Evolutionary conservation across 2,888 invertebrate genomes (phyloP).

Genomic region (Conchocele bisecta): DNA sequence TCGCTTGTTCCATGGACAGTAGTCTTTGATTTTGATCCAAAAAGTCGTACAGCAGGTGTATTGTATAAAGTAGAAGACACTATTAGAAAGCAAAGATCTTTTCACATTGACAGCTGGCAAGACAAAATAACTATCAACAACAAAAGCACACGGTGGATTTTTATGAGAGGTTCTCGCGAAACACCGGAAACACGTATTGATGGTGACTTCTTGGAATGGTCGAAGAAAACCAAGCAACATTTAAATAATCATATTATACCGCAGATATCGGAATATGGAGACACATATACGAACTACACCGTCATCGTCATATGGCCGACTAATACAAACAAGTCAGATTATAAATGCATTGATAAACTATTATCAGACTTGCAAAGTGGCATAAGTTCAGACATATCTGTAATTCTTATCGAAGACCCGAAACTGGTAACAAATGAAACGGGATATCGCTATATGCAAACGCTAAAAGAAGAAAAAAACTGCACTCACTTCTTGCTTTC

Average conservation of each 20-base stretch:
- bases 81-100: conserved; percentile 22
- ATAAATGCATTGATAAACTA: background rate
- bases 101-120: conserved; percentile 46
- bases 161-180: conserved; percentile 50
- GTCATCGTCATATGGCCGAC: conserved; percentile 40
- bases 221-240: conserved; percentile 19
- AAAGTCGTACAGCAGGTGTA: conserved; percentile 56
- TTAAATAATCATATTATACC: conserved; percentile 34
- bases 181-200: conserved; percentile 51
- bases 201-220: conserved; percentile 44
- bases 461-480: background rate
- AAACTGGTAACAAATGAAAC: background rate
- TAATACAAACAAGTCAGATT: background rate
- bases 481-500: background rate
- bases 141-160: conserved; percentile 48
- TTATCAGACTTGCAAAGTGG: conserved; percentile 2
- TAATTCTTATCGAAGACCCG: background rate
- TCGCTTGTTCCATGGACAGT: conserved; percentile 59
- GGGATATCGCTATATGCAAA: background rate
- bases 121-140: conserved; percentile 33
- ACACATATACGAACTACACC: conserved; percentile 48
- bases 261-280: conserved; percentile 43
- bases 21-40: conserved; percentile 61
- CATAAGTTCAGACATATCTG: background rate
- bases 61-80: conserved; percentile 41